Evolutionary conservation across 1,140 invertebrate genomes (phyloP).

Genomic region (Bombus breviceps): DNA sequence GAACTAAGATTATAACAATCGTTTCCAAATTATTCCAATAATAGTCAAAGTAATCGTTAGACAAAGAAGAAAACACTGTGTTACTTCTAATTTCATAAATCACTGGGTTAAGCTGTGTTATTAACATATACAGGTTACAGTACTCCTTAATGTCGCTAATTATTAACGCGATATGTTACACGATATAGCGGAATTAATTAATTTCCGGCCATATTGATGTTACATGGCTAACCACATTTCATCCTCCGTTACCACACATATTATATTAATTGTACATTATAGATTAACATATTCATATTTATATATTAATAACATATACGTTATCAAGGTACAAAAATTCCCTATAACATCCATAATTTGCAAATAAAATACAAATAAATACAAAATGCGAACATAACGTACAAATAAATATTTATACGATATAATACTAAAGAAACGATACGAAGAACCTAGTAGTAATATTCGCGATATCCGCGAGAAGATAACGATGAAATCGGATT

Average conservation of each 20-base stretch:
- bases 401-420: too few relatives aligned
- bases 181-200: slow-evolving; percentile 57
- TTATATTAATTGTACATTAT: neutral
- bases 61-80: neutral
- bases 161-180: slow-evolving; percentile 11
- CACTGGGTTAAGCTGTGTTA: neutral
- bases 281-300: neutral
- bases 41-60: neutral
- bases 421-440: too few relatives aligned
- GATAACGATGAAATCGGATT: neutral
- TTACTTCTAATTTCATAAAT: neutral
- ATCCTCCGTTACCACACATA: neutral
- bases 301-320: neutral
- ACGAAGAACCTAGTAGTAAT: too few relatives aligned
- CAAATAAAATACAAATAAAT: too few relatives aligned
- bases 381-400: too few relatives aligned
- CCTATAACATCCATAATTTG: too few relatives aligned
- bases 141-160: slow-evolving; percentile 15
- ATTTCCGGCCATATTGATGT: slow-evolving; percentile 58
- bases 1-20: too few relatives aligned
- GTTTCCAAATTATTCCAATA: too few relatives aligned
- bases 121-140: slow-evolving; percentile 4
- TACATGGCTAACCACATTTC: slow-evolving; percentile 28
- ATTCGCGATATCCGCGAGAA: neutral
- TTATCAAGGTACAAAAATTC: neutral